phyloP scores from a whole-genome alignment of 2,888 invertebrate species.

The Lacanobia wlatinum region DNA sequence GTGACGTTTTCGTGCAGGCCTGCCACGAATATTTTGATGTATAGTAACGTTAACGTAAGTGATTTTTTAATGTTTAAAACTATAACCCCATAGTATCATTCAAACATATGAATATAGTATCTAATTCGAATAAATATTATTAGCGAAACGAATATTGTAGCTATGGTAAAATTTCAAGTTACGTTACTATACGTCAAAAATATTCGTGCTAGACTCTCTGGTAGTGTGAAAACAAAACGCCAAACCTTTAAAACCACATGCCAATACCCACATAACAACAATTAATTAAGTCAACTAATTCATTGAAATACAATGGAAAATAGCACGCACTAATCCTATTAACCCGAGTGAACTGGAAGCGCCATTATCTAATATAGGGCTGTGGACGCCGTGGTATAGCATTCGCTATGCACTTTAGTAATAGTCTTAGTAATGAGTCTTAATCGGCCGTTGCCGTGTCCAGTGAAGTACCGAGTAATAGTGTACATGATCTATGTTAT shows the following conservation, averaged over 20 bases:
- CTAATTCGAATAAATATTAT: too few species aligned
- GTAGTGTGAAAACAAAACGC: not conserved
- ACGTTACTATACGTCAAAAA: too few species aligned
- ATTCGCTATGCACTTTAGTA: constrained; percentile 79
- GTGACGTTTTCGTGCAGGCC: too few species aligned
- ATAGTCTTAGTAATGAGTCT: constrained; percentile 68
- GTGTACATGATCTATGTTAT: constrained; percentile 36
- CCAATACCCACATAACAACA: constrained; percentile 29
- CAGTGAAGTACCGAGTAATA: constrained; percentile 23
- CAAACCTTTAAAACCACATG: constrained; percentile 10
- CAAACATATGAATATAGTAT: too few species aligned
- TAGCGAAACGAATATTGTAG: too few species aligned
- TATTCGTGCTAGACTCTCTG: too few species aligned
- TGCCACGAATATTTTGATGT: too few species aligned
- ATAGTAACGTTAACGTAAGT: too few species aligned
- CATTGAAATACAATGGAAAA: constrained; percentile 72
- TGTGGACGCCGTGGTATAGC: constrained; percentile 55
- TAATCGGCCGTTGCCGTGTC: constrained; percentile 72
- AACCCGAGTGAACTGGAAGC: constrained; percentile 75
- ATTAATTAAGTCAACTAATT: constrained; percentile 64
- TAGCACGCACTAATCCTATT: constrained; percentile 81
- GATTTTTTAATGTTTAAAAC: too few species aligned
- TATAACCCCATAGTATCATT: too few species aligned
- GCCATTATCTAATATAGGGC: constrained; percentile 75
- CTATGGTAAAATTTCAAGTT: too few species aligned